phyloP scores from a whole-genome alignment of 2,888 invertebrate species.

The Leucoma salicis region DNA sequence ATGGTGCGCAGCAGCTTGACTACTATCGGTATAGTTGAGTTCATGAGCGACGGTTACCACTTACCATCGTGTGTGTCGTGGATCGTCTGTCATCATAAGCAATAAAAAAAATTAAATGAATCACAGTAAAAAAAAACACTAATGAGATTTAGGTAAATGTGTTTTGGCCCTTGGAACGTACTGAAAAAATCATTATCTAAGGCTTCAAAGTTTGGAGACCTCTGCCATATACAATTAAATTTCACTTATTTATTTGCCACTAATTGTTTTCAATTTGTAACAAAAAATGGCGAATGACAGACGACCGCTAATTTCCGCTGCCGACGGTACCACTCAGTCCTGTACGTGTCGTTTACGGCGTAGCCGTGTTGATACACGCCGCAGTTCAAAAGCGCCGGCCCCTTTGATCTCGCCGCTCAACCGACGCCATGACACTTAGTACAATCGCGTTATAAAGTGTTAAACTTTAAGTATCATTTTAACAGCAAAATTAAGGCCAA shows the following conservation, averaged over 20 bases:
- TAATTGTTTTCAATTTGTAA: constrained; percentile 24
- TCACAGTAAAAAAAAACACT: too few species aligned
- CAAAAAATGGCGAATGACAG: constrained; percentile 22
- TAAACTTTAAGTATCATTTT: constrained; percentile 32
- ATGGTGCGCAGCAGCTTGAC: too few species aligned
- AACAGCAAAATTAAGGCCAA: constrained; percentile 35
- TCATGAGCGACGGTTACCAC: too few species aligned
- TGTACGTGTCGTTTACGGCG: constrained; percentile 55
- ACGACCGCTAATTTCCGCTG: constrained; percentile 28
- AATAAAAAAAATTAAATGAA: too few species aligned
- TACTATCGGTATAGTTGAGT: too few species aligned
- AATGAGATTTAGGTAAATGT: too few species aligned
- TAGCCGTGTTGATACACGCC: constrained; percentile 49
- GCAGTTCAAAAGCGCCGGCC: constrained; percentile 57
- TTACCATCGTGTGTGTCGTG: too few species aligned
- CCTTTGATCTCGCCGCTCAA: constrained; percentile 60
- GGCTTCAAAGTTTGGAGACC: too few species aligned
- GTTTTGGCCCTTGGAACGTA: too few species aligned
- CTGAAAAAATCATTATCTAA: too few species aligned
- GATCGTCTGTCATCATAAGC: too few species aligned
- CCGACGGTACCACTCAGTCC: constrained; percentile 38
- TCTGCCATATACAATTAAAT: constrained; percentile 20
- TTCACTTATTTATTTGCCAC: constrained; percentile 13
- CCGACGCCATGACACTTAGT: constrained; percentile 48
- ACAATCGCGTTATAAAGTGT: constrained; percentile 42